A percentile compares a stretch with the other conserved stretches of the same genome.
These are phyloP conservation scores for Coregonus suidteri DNA, from an alignment of 2,797 vertebrate genomes.

Conservation along the genomic window DNA sequence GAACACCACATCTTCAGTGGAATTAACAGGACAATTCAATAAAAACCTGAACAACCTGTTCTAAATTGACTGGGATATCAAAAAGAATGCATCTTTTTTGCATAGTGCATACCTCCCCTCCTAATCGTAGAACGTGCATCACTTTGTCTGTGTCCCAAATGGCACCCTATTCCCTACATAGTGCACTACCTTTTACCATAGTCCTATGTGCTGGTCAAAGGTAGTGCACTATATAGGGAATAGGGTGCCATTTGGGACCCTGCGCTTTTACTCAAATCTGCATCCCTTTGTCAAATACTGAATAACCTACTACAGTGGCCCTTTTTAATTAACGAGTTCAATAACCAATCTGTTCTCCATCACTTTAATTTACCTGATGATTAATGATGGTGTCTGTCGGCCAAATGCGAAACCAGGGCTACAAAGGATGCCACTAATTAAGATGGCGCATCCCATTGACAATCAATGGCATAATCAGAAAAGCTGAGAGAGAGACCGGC, in stretches of 20 bases:
- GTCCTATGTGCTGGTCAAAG: not conserved
- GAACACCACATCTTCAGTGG: slow-evolving; percentile 41
- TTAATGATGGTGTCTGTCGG: slow-evolving; percentile 50
- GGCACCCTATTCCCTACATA: not conserved
- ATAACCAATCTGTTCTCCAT: slow-evolving; percentile 70
- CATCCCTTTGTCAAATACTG: slow-evolving; percentile 58
- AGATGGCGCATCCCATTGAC: slow-evolving; percentile 55
- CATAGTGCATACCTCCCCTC: slow-evolving; percentile 40
- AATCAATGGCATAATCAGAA: slow-evolving; percentile 39
- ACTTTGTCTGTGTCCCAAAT: slow-evolving; percentile 16
- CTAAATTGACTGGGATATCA: slow-evolving; percentile 68
- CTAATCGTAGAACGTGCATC: slow-evolving; percentile 54
- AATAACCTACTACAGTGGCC: slow-evolving; percentile 44
- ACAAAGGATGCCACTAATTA: slow-evolving; percentile 70
- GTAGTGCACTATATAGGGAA: no score
- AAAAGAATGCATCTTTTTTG: slow-evolving; percentile 60
- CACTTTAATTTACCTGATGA: slow-evolving; percentile 69
- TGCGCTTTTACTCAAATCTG: slow-evolving; percentile 43
- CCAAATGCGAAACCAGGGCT: slow-evolving; percentile 42
- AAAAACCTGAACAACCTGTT: slow-evolving; percentile 70
- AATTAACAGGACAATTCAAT: slow-evolving; percentile 71
- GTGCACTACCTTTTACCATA: not conserved
- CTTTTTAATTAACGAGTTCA: slow-evolving; percentile 70
- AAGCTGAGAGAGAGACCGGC: slow-evolving; percentile 28
- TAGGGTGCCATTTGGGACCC: not conserved